Conservation (phyloP, 2,797 vertebrate species). For the Carcharodon carcharias region DNA sequence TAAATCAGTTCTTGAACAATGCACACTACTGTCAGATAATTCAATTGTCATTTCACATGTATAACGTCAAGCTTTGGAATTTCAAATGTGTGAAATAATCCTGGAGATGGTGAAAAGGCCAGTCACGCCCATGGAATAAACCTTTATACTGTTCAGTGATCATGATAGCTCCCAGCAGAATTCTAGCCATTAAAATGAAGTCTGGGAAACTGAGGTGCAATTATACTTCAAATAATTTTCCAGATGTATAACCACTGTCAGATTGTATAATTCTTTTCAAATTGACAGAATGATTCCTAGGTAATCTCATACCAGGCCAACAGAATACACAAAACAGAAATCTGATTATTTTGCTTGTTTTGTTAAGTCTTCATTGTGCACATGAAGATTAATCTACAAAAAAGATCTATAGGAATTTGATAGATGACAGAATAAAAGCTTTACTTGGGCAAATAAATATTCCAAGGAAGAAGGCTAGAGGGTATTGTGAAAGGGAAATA, state of each 20-base stretch:
- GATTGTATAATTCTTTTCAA: conserved; percentile 77
- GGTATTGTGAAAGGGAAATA: neutral
- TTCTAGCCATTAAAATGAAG: conserved; percentile 69
- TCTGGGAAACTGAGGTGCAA: conserved; percentile 68
- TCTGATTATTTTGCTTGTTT: conserved; percentile 45
- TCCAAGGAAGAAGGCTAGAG: neutral
- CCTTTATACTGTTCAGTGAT: conserved; percentile 75
- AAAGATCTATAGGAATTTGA: neutral
- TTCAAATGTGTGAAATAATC: conserved; percentile 2
- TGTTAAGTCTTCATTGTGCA: neutral
- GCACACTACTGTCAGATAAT: too few relatives aligned
- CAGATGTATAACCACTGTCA: conserved; percentile 81
- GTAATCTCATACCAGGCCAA: conserved; percentile 67
- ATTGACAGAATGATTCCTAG: conserved; percentile 68
- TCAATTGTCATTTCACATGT: neutral
- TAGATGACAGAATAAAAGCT: neutral
- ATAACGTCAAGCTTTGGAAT: neutral
- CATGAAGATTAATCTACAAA: neutral
- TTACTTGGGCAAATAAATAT: conserved; percentile 9
- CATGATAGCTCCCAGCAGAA: conserved; percentile 79
- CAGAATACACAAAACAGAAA: conserved; percentile 67
- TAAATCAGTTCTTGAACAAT: neutral
- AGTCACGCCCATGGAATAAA: conserved; percentile 44
- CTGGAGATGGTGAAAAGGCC: neutral
- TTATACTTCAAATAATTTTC: conserved; percentile 94